Evolutionary conservation across 2,113 vertebrate genomes (phyloP), one percentile per base, ranked within the genome.

Genomic region (Alaudala cheleensis): DNA sequence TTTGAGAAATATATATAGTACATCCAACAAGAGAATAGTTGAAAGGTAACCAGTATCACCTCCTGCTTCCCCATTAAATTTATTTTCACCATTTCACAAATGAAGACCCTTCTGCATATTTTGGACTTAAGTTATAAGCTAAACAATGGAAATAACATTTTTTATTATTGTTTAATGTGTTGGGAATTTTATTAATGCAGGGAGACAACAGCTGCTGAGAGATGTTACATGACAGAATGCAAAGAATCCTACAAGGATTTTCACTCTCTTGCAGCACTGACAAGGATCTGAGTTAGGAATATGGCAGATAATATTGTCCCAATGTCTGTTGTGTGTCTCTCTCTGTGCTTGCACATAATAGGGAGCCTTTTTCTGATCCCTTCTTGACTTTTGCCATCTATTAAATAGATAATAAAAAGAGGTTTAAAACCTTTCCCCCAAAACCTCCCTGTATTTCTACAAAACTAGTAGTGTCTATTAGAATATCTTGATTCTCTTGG

Each of bases 381-480:
- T 62, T 76, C 62, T 90, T 92, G 56, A 54, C 39, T 81, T 93
- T 62, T 78, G 9, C 21, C 33, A 25, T 58, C 3, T 67, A 49
- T 80, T 65, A 47, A 77, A 78, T 53, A 66, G 7, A 10, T 47
- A 83, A 70, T 28, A 58, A 73, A 57, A 80, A 78, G 14, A 81
- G 2, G 13, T 64, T 72, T 49, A 82, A 93, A 85, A 65, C 6
- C 12, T 64, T 80, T 23, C 29, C 21, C 67, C 29, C 4, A 39
- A 73, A 64, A 9, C 2, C 12, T 53, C 16, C 39, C 5, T 0
- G 0, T 49, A 51, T 76, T 69, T 1, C 53, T 47, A 33, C 24
- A 37, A 47, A 79, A 45, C 17, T 40, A 58, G 14, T 47, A 54
- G 14, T 62, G n/a, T 54, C 24, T 67, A 13, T 12, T 40, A 26